Base-by-base conservation (phyloP, 2,888 invertebrate genomes). In the Conchocele bisecta region DNA sequence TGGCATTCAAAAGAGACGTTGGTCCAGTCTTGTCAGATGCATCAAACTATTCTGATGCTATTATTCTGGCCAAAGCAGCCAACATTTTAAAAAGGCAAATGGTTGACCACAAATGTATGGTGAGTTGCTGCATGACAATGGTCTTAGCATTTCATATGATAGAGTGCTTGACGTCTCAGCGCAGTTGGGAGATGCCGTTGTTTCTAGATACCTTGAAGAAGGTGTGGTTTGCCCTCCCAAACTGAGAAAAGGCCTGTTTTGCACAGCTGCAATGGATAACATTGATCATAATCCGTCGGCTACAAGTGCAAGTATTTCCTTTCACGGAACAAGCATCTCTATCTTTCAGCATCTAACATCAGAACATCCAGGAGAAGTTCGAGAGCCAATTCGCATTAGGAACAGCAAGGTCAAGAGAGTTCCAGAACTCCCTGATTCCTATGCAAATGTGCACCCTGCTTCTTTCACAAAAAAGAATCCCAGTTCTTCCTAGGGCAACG, bases 101-200 rank as follows among this genome's bases (percentile, higher is more conserved):
- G n/a, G n/a, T n/a, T n/a, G n/a, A n/a, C n/a, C n/a, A n/a, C n/a
- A n/a, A n/a, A n/a, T n/a, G n/a, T n/a, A n/a, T 6, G 64, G 82
- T 15, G 60, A 66, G n/a, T n/a, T 31, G 28, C 31, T 65, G 20
- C 42, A 51, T 51, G 57, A 72, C 1, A 58, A 71, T 58, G 82
- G 82, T 11, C 13, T 84, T 1, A 63, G 74, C 28, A 73, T 84
- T 26, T 72, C 75, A 17, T 83, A 82, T 65, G 74, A 81, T 29
- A 70, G 83, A 51, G 82, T 84, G n/a, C 60, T 84, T 29, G 75
- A 79, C 53, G 68, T 82, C 6, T 73, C 77, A 24, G 64, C 81
- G 24, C 70, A 74, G 31, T 31, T 77, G 11, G 78, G 67, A 15
- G 66, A 82, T 42, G 59, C 64, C 31, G 67, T 50, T 37, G 70